A percentile compares a stretch with the other conserved stretches of the same genome.
These are phyloP conservation scores for Castor canadensis DNA, from an alignment of 2,113 vertebrate species.

Conservation along the genomic window DNA sequence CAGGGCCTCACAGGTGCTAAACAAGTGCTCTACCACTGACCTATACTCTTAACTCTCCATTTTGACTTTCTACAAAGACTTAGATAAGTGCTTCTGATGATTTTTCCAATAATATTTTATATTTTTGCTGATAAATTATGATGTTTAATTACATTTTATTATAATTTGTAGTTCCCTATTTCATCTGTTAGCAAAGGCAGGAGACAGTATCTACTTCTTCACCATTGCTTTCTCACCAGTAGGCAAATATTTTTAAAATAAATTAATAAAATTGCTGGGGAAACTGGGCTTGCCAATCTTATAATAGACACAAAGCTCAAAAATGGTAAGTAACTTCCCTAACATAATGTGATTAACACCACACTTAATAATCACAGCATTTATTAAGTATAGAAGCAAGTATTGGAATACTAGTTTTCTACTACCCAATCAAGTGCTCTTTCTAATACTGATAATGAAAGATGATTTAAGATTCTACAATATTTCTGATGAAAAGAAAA, in stretches of 20 bases:
- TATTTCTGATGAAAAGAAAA: constrained; percentile 53
- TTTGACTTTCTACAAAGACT: constrained; percentile 19
- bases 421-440: neutral
- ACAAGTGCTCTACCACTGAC: neutral
- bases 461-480: neutral
- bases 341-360: neutral
- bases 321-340: neutral
- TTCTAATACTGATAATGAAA: constrained; percentile 6
- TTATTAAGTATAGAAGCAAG: constrained; percentile 17
- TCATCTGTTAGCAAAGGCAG: neutral
- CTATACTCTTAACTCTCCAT: neutral
- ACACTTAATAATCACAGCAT: no score
- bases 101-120: neutral
- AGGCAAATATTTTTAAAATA: constrained; percentile 13
- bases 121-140: neutral
- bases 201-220: constrained; percentile 10
- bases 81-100: neutral
- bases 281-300: neutral
- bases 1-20: neutral
- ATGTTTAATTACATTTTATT: constrained; percentile 3
- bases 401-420: neutral
- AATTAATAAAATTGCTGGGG: constrained; percentile 8
- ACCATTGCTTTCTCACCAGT: neutral
- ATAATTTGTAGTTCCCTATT: constrained; percentile 2
- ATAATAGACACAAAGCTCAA: neutral